Evolutionary conservation across 2,888 invertebrate species (phyloP), one percentile per base, ranked within the genome.

Genomic region (Petrophora chlorosata): DNA sequence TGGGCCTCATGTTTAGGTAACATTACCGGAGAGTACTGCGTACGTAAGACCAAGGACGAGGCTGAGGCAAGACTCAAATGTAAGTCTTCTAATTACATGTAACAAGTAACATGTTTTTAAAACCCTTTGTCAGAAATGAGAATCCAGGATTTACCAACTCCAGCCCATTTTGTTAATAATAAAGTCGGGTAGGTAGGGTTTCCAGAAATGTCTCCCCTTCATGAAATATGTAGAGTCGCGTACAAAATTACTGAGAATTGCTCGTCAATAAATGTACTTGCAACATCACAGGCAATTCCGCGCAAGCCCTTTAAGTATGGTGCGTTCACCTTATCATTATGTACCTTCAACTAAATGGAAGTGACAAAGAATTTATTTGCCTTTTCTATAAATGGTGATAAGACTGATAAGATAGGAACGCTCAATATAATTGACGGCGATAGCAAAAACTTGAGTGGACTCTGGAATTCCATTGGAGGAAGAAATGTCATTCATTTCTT

Each of bases 321-420:
- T 23, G 34, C 43, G 39, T 50, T 44, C 23, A 50, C 43, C 43
- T 47, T 40, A 28, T 43, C 39, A 39, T 26, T 48, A 50, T 47
- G 40, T 59, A 55, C 53, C 34, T 38, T 52, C 56, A 60, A 56
- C 46, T 59, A 59, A 62, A 65, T 61, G 56, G 53, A 59, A 53
- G 42, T 52, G 51, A 67, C 67, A 64, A 61, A 61, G 56, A 53
- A 53, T 56, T 53, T 61, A 59, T 67, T 66, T 61, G 61, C 61
- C 46, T 59, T 59, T 53, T 58, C 62, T 64, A 65, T 60, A 61
- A 65, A 65, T 63, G 60, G 51, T 39, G 5, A n/a, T n/a, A n/a
- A n/a, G n/a, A 22, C 3, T 5, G 67, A 72, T 74, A 69, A 70
- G 70, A 73, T 65, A 63, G 47, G 35, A 73, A 66, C 65, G 61